Conservation (phyloP, 1,140 invertebrate species). For the Calosoma granatense region DNA sequence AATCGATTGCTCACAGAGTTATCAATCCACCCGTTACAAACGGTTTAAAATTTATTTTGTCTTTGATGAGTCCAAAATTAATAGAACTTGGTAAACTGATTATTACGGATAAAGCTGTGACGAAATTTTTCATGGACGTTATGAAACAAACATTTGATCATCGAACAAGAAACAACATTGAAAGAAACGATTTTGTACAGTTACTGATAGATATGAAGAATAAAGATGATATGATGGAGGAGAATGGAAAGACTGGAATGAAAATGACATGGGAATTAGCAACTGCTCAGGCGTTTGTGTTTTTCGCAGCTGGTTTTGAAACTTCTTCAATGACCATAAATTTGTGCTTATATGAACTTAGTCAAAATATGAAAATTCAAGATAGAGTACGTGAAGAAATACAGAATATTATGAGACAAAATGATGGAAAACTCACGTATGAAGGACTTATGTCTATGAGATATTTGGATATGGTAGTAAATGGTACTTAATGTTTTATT, state of each 20-base stretch:
- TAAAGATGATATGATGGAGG: slow-evolving; percentile 28
- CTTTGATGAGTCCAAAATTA: slow-evolving; percentile 19
- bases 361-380: slow-evolving; percentile 42
- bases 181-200: slow-evolving; percentile 41
- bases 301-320: slow-evolving; percentile 48
- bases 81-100: slow-evolving; percentile 14
- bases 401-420: slow-evolving; percentile 18
- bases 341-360: slow-evolving; percentile 41
- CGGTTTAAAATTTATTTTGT: slow-evolving; percentile 21
- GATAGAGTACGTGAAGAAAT: slow-evolving; percentile 42
- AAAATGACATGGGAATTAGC: slow-evolving; percentile 15
- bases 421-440: slow-evolving; percentile 22
- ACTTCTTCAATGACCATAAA: slow-evolving; percentile 45
- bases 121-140: slow-evolving; percentile 24
- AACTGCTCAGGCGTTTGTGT: slow-evolving; percentile 39
- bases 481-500: slow-evolving; percentile 30
- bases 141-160: slow-evolving; percentile 33
- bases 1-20: slow-evolving; percentile 33
- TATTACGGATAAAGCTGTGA: slow-evolving; percentile 19
- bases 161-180: slow-evolving; percentile 34
- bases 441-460: slow-evolving; percentile 27
- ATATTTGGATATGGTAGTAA: slow-evolving; percentile 32
- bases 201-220: slow-evolving; percentile 40
- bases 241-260: slow-evolving; percentile 20
- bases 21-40: slow-evolving; percentile 24